Evolutionary conservation across 2,113 vertebrate species (phyloP), one percentile per base, ranked within the genome.

Genomic region (Leptocoma aspasia): DNA sequence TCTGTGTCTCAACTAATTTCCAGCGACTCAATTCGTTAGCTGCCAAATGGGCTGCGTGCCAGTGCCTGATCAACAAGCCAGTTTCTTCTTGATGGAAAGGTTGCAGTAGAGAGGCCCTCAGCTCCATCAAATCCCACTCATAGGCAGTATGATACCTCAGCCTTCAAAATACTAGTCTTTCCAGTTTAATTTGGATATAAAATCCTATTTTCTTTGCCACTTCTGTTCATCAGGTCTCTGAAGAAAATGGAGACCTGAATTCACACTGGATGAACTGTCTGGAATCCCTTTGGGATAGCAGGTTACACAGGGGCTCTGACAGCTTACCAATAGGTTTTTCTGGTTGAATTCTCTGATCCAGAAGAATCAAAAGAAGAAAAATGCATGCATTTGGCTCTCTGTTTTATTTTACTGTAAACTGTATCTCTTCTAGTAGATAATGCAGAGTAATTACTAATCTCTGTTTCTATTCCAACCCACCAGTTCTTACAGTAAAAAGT

Each of bases 1-100:
- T 87, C 83, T 82, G 44, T 90, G 93, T 97, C 94, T 97, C 96
- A 95, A 91, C 94, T 96, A 96, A 98, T 97, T 97, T 97, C 96
- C 92, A 97, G 93, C 10, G 16, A 96, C 96, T 97, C 96, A 94
- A 82, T 97, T 96, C 2, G 71, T 94, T 91, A 87, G 95, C 92
- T 97, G 97, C 97, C 97, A 97, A 94, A 83, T 91, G 81, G 96
- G 96, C 90, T 71, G 18, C 5, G 2, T 85, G 93, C 97, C 97
- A 97, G n/a, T 50, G 57, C 64, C 86, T 90, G 90, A 93, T 96
- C 90, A 91, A 80, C 93, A 84, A 89, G 94, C 96, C 96, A 97
- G 64, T 89, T 96, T 79, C 77, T 92, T 88, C 83, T 82, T 96
- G 93, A 97, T 95, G 95, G 94, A 94, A 96, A 96, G 92, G 94